Conservation (phyloP, 2,113 vertebrate genomes). For the Chaetorhynchus papuensis region DNA sequence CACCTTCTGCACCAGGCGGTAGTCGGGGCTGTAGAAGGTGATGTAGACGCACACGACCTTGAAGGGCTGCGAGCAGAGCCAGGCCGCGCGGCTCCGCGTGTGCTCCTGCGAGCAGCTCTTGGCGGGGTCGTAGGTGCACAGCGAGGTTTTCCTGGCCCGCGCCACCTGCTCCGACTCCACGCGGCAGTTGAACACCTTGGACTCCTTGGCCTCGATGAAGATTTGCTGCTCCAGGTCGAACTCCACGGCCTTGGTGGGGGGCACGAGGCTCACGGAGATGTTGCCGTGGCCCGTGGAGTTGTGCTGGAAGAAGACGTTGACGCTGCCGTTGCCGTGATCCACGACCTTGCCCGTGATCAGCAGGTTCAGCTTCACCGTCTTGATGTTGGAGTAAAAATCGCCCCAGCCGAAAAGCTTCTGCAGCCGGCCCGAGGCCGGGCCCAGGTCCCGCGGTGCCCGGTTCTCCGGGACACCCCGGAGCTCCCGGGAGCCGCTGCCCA, state of each 20-base stretch:
- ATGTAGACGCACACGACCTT: slow-evolving; percentile 96
- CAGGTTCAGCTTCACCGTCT: slow-evolving; percentile 95
- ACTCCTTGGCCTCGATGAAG: slow-evolving; percentile 96
- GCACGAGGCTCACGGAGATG: slow-evolving; percentile 95
- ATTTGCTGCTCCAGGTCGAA: slow-evolving; percentile 96
- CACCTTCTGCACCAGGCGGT: slow-evolving; percentile 95
- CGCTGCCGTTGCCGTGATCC: slow-evolving; percentile 95
- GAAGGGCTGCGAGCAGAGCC: slow-evolving; percentile 97
- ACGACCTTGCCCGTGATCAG: slow-evolving; percentile 97
- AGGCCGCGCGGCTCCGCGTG: slow-evolving; percentile 90
- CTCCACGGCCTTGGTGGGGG: slow-evolving; percentile 89
- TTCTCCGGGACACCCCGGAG: slow-evolving; percentile 83
- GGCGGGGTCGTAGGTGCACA: slow-evolving; percentile 94
- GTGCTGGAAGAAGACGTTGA: slow-evolving; percentile 95
- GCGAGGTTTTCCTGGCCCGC: slow-evolving; percentile 87
- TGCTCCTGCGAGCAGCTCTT: slow-evolving; percentile 95
- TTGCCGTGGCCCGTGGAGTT: slow-evolving; percentile 97
- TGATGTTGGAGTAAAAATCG: slow-evolving; percentile 99
- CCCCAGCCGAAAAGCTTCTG: slow-evolving; percentile 99
- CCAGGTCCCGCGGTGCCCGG: slow-evolving; percentile 77
- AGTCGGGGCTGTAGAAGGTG: slow-evolving; percentile 97
- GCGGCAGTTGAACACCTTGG: slow-evolving; percentile 97
- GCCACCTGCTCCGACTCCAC: slow-evolving; percentile 96
- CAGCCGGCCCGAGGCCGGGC: slow-evolving; percentile 78
- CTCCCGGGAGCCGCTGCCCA: slow-evolving; percentile 81